Evolutionary conservation across 2,113 vertebrate species (phyloP), one percentile per base, ranked within the genome.

Genomic region (Boleophthalmus pectinirostris): DNA sequence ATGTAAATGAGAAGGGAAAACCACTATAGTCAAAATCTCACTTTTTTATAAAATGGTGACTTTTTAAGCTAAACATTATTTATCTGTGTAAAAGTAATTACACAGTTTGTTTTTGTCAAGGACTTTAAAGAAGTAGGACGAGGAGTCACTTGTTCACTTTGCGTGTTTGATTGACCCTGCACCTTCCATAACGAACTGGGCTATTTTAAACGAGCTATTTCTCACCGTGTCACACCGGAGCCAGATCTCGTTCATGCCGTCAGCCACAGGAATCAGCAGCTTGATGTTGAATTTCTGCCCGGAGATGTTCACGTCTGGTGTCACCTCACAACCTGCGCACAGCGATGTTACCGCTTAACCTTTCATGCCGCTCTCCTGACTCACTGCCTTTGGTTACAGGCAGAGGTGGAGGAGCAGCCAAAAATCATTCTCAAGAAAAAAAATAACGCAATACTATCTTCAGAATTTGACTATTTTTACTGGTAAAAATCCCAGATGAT

Each of bases 241-340:
- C 97, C 98, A 99, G 82, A 99, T 99, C 90, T 99, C 98, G 45
- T 98, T 99, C 98, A 99, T 99, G 73, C 98, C 98, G 69, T 99
- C 98, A 0, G 98, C 97, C 69, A 99, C 97, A 0, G 97, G 97
- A 81, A 99, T 99, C 82, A 99, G 93, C 84, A 99, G 92, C 88
- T 98, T 99, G 92, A 99, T 99, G 92, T 98, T 98, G 88, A 99
- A 99, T 91, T 98, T 99, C 90, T 99, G 98, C 74, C 95, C 96
- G 5, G 98, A 99, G 93, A 99, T 99, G 92, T 99, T 99, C 80
- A 99, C 98, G 87, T 99, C 98, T 69, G 98, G 98, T 57, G 97
- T 98, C 81, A 99, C 97, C 93, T 99, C 98, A 90, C 98, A 99
- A 66, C 98, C 98, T 99, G 68, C 47, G 77, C 84, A 70, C 9